A percentile compares a stretch with the other conserved stretches of the same genome.
These are phyloP conservation scores for Pterocles burchelli DNA, from an alignment of 2,113 vertebrate genomes.

Conservation along the genomic window DNA sequence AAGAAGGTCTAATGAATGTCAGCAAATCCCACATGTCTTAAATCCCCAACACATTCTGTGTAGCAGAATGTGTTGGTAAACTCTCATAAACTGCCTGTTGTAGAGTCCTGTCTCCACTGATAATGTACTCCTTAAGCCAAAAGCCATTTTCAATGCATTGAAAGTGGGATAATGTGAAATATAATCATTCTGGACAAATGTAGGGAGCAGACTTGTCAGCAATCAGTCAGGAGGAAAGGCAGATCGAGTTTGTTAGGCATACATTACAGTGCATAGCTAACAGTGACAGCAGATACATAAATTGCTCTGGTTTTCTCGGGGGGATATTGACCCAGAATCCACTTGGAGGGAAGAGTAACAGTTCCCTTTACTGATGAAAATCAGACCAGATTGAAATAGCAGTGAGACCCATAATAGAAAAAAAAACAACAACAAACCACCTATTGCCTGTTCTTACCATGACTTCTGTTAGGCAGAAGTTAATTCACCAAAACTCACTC, in stretches of 20 bases:
- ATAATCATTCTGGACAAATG: not conserved
- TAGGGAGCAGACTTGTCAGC: not conserved
- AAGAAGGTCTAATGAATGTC: not conserved
- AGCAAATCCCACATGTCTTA: not conserved
- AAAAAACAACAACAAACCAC: not conserved
- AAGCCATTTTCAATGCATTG: not conserved
- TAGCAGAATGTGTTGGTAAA: not conserved
- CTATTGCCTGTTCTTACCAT: not conserved
- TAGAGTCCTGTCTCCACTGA: not conserved
- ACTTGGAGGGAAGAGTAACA: not conserved
- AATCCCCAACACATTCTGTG: not conserved
- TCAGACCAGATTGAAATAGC: not conserved
- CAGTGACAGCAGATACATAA: not conserved
- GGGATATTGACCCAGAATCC: not conserved
- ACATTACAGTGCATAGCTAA: not conserved
- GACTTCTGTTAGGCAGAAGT: not conserved
- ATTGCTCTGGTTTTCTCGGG: not conserved
- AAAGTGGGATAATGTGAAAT: not conserved
- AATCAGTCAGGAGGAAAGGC: not conserved
- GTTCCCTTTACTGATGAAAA: not conserved
- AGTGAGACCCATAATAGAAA: fast-evolving
- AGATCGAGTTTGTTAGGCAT: not conserved
- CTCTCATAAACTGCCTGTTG: not conserved
- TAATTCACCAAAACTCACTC: not conserved
- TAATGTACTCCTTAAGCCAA: not conserved